These are phyloP conservation scores for Pedionomus torquatus DNA, from an alignment of 2,113 vertebrate genomes.

Conservation along the genomic window DNA sequence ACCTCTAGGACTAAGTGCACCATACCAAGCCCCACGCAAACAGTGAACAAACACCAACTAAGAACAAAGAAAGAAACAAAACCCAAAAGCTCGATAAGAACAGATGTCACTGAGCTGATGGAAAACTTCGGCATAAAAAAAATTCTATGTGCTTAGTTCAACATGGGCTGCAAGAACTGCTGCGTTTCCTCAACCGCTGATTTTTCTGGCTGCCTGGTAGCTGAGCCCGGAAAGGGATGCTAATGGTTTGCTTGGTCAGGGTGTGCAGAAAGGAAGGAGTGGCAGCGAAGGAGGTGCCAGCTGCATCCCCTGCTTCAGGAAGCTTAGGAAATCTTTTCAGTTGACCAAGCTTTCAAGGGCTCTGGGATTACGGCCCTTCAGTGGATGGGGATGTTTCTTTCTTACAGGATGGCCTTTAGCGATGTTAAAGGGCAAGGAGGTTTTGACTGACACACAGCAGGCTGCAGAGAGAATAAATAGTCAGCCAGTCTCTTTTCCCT, in stretches of 20 bases:
- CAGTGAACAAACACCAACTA: background rate
- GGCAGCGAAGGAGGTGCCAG: background rate
- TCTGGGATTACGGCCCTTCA: background rate
- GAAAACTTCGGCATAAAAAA: background rate
- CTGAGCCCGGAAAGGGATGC: background rate
- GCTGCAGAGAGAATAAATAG: background rate
- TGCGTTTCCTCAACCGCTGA: background rate
- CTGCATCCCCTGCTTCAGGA: background rate
- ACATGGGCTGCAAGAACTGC: background rate
- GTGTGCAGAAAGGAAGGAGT: background rate
- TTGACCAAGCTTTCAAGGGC: background rate
- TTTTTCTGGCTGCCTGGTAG: background rate
- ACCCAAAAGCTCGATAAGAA: background rate
- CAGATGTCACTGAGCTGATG: background rate
- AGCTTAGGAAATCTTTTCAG: background rate
- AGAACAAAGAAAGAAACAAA: background rate
- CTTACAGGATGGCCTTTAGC: background rate
- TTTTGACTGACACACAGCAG: background rate
- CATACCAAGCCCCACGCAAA: background rate
- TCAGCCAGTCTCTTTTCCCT: background rate
- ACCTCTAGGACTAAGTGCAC: background rate
- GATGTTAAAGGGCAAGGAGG: background rate
- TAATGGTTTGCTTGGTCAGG: background rate
- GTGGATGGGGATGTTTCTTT: background rate
- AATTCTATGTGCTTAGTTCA: background rate